These are phyloP conservation scores for Pterostichus madidus DNA, from an alignment of 2,888 invertebrate species.

Conservation along the genomic window DNA sequence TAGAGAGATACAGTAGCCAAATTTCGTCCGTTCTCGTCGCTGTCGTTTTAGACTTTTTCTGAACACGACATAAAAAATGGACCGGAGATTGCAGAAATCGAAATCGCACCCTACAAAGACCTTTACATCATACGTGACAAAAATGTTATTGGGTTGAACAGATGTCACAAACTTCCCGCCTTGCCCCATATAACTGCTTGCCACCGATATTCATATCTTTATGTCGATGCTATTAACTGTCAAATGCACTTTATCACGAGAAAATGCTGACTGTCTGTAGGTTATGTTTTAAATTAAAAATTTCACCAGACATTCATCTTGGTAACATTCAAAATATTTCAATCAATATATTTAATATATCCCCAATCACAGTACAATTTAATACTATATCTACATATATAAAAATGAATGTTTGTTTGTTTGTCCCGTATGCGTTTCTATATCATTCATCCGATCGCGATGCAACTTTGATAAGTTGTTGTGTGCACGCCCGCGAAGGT, in stretches of 20 bases:
- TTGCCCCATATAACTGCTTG: neutral
- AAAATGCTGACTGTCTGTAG: slow-evolving; percentile 10
- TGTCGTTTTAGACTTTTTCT: slow-evolving; percentile 44
- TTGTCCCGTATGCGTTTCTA: too few relatives aligned
- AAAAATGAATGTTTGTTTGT: too few relatives aligned
- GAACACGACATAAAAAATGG: slow-evolving; percentile 41
- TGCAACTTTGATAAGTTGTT: too few relatives aligned
- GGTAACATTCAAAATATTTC: too few relatives aligned
- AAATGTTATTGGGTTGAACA: slow-evolving; percentile 59
- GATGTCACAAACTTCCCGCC: slow-evolving; percentile 39
- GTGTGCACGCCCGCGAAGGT: too few relatives aligned
- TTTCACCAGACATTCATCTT: neutral
- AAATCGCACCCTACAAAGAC: slow-evolving; percentile 46
- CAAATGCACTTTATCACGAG: neutral
- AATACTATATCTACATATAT: too few relatives aligned
- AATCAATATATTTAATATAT: too few relatives aligned
- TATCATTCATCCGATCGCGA: too few relatives aligned
- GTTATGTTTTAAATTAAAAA: slow-evolving; percentile 14
- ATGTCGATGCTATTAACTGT: slow-evolving; percentile 11
- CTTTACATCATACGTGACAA: slow-evolving; percentile 58
- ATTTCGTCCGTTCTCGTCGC: neutral
- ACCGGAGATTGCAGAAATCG: slow-evolving; percentile 52
- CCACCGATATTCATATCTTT: slow-evolving; percentile 33
- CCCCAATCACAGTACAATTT: too few relatives aligned
- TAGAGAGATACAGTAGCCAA: neutral